Percentiles rank a stretch among this genome's conserved stretches.
Evolutionary conservation across 2,113 vertebrate species (phyloP).

Genomic region (Syngnathus scovelli): DNA sequence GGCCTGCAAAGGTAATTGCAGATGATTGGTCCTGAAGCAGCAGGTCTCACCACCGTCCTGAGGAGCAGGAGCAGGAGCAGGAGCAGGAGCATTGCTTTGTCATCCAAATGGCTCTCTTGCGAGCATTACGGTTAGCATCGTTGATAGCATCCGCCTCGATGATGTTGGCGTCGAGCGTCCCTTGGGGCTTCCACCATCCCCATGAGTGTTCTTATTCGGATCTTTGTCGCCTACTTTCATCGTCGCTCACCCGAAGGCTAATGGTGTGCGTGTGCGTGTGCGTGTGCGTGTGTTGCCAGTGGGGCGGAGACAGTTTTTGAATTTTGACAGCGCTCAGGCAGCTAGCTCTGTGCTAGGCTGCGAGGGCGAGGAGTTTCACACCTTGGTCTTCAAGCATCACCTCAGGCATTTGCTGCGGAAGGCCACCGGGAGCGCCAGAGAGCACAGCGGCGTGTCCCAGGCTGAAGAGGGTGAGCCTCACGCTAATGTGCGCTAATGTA

Average conservation of each 20-base stretch:
- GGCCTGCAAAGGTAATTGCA: slow-evolving; percentile 81
- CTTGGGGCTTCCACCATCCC: no score
- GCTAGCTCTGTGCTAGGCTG: slow-evolving; percentile 83
- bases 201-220: no score
- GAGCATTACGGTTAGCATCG: no score
- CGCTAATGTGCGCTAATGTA: background rate
- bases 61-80: no score
- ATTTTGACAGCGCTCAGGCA: slow-evolving; percentile 77
- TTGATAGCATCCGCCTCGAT: no score
- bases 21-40: background rate
- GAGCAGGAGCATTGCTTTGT: no score
- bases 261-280: background rate
- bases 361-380: slow-evolving; percentile 84
- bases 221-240: no score
- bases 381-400: slow-evolving; percentile 92
- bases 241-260: background rate
- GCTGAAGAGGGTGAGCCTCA: slow-evolving; percentile 58
- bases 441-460: slow-evolving; percentile 2
- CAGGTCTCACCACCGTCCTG: no score
- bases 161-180: no score
- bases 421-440: slow-evolving; percentile 62
- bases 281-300: slow-evolving; percentile 61
- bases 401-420: slow-evolving; percentile 82
- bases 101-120: no score
- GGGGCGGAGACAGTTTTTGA: slow-evolving; percentile 90